Evolutionary conservation across 1,140 invertebrate species (phyloP).

Genomic region (Drosophila subobscura): DNA sequence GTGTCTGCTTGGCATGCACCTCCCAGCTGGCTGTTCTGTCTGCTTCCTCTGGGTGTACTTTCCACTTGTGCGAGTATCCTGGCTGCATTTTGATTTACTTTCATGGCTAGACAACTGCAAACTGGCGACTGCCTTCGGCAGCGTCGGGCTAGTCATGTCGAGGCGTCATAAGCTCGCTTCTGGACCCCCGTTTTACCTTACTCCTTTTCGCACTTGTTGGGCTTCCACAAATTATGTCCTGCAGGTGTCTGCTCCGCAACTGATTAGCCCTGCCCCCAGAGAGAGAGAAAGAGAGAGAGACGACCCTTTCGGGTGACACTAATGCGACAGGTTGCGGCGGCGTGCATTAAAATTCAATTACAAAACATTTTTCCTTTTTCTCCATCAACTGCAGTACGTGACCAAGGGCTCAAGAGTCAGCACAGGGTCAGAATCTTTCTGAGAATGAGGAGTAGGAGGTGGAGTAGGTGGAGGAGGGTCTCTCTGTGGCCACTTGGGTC

Average conservation of each 20-base stretch:
- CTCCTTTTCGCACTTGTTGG: conserved; percentile 53
- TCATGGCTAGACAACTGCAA: conserved; percentile 66
- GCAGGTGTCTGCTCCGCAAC: conserved; percentile 72
- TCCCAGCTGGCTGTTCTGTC: conserved; percentile 17
- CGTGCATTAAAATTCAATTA: conserved; percentile 80
- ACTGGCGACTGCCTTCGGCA: no score
- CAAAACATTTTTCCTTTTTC: conserved; percentile 40
- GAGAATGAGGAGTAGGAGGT: background rate
- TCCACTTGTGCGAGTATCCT: conserved; percentile 37
- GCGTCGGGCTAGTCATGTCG: conserved; percentile 5
- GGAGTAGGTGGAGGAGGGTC: background rate
- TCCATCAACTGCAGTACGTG: conserved; percentile 61
- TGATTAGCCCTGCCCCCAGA: conserved; percentile 61
- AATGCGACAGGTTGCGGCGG: conserved; percentile 61
- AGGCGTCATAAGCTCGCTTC: conserved; percentile 30
- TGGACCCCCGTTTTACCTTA: background rate
- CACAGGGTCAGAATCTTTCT: conserved; percentile 32
- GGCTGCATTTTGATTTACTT: conserved; percentile 81
- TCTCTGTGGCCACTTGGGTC: conserved; percentile 8
- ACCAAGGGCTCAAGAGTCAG: conserved; percentile 51
- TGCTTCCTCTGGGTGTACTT: conserved; percentile 25
- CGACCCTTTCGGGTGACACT: conserved; percentile 48
- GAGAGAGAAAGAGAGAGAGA: no score
- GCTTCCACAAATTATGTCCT: conserved; percentile 71
- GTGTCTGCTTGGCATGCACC: conserved; percentile 9